phyloP scores from a whole-genome alignment of 2,888 invertebrate species.

The Aphidoletes aphidimyza region DNA sequence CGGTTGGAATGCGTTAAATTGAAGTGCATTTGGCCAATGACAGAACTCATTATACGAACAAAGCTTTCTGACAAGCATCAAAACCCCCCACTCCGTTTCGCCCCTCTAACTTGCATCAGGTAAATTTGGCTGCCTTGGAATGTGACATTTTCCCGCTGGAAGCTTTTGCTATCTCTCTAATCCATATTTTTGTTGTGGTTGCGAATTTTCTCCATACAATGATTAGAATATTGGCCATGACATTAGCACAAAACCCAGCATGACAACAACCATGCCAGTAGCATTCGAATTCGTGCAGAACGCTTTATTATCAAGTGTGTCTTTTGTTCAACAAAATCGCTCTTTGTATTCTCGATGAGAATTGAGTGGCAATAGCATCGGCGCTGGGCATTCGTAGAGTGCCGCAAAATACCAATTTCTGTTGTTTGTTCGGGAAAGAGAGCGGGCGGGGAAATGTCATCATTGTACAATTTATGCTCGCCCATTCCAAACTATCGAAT shows the following conservation, averaged over 20 bases:
- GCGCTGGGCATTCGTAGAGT: neutral
- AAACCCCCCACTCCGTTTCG: too few species aligned
- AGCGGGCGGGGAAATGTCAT: too few species aligned
- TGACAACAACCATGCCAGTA: too few species aligned
- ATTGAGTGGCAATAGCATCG: neutral
- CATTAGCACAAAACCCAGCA: neutral
- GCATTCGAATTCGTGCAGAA: too few species aligned
- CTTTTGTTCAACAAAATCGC: too few species aligned
- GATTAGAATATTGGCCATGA: neutral
- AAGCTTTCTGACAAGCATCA: too few species aligned
- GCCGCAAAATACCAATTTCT: neutral
- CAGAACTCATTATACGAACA: neutral
- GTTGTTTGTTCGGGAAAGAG: neutral
- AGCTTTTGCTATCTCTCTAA: too few species aligned
- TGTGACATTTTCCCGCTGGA: too few species aligned
- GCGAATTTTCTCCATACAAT: neutral
- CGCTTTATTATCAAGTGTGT: too few species aligned
- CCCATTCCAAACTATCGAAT: neutral
- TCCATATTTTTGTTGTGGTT: too few species aligned
- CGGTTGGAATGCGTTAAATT: neutral
- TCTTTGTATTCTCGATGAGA: too few species aligned
- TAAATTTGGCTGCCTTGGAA: constrained; percentile 11
- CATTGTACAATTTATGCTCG: neutral
- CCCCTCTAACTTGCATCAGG: neutral
- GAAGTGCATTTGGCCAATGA: too few species aligned